These are phyloP conservation scores for Salvator merianae DNA, from an alignment of 2,113 vertebrate species.

Conservation along the genomic window DNA sequence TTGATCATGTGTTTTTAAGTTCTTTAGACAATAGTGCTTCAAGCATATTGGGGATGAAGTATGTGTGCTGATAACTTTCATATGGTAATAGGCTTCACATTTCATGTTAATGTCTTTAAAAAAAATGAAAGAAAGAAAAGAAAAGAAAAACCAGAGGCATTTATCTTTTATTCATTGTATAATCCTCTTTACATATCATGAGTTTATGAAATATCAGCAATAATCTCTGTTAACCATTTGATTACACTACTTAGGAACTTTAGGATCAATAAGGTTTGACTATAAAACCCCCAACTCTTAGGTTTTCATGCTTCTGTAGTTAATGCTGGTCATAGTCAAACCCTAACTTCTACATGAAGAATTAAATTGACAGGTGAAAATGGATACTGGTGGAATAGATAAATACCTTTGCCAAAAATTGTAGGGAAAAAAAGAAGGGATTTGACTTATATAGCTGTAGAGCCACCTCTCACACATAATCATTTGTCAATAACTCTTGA, in stretches of 20 bases:
- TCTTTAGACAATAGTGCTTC: conserved; percentile 58
- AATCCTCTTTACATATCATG: conserved; percentile 57
- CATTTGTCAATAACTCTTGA: too few species aligned
- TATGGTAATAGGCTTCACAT: conserved; percentile 50
- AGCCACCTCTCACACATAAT: too few species aligned
- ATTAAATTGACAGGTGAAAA: too few species aligned
- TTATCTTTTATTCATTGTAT: conserved; percentile 61
- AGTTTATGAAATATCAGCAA: conserved; percentile 36
- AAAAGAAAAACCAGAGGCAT: conserved; percentile 35
- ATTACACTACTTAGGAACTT: conserved; percentile 35
- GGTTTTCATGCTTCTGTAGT: not conserved
- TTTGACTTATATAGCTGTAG: too few species aligned
- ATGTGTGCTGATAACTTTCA: conserved; percentile 57
- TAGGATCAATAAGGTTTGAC: not conserved
- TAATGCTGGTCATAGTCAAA: conserved; percentile 16
- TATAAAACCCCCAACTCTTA: not conserved
- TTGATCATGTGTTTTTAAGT: conserved; percentile 68
- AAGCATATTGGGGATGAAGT: conserved; percentile 54
- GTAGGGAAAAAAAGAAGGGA: too few species aligned
- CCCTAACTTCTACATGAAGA: not conserved
- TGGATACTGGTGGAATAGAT: too few species aligned
- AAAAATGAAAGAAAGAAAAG: conserved; percentile 15
- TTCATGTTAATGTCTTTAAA: conserved; percentile 48
- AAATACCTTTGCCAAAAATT: too few species aligned
- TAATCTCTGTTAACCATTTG: conserved; percentile 47